Percentiles rank a stretch among this genome's conserved stretches.
Evolutionary conservation across 2,113 vertebrate species (phyloP).

Genomic region (Triplophysa dalaica): DNA sequence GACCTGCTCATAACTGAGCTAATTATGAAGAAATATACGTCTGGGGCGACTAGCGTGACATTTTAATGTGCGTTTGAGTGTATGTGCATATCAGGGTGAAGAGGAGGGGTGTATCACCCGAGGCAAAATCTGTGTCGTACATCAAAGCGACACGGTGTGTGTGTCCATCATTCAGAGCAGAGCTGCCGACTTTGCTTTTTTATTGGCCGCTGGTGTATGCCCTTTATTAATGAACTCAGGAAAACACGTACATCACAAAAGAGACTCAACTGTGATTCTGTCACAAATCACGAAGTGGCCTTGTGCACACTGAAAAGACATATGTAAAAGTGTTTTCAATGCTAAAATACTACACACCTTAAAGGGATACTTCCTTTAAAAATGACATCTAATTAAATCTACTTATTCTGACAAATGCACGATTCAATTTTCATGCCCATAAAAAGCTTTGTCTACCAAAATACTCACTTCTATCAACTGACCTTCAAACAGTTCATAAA

Average conservation of each 20-base stretch:
- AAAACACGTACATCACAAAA: neutral
- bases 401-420: too few species aligned
- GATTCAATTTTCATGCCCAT: too few species aligned
- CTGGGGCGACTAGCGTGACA: neutral
- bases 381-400: too few species aligned
- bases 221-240: too few species aligned
- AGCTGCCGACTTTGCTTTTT: neutral
- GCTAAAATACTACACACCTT: too few species aligned
- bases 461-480: too few species aligned
- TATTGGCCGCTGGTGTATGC: neutral
- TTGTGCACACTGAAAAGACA: too few species aligned
- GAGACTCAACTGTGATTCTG: neutral
- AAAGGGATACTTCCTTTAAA: too few species aligned
- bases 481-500: too few species aligned
- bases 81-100: neutral
- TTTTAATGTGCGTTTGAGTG: neutral
- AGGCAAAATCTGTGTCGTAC: neutral
- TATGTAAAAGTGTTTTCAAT: too few species aligned
- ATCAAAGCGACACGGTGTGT: neutral
- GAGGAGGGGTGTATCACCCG: neutral
- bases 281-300: neutral
- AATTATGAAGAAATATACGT: constrained; percentile 1
- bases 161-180: neutral
- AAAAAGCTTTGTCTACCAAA: too few species aligned
- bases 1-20: neutral